Conservation (phyloP, 2,113 vertebrate species). For the Caloenas nicobarica region DNA sequence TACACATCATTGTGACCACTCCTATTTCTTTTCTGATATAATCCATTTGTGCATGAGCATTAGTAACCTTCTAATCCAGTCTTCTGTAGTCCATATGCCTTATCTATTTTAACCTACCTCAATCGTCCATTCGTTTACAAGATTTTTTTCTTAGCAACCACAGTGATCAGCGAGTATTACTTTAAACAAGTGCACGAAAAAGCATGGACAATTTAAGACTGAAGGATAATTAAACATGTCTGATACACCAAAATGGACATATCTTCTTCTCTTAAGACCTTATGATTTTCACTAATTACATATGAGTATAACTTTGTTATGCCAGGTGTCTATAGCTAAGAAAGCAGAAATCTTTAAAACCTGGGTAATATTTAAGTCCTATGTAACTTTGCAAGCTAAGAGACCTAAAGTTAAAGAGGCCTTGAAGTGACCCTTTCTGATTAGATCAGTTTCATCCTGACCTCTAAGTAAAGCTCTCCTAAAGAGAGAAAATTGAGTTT, state of each 20-base stretch:
- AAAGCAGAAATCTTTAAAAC: neutral
- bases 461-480: neutral
- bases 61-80: neutral
- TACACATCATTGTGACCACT: neutral
- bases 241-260: neutral
- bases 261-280: neutral
- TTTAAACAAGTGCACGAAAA: neutral
- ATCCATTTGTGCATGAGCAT: neutral
- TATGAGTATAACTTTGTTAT: neutral
- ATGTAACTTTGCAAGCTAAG: neutral
- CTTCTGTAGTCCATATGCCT: neutral
- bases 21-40: neutral
- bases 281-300: neutral
- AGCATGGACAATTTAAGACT: neutral
- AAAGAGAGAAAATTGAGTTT: neutral
- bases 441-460: neutral
- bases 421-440: neutral
- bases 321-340: neutral
- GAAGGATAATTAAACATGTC: neutral
- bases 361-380: neutral
- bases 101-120: neutral
- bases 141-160: neutral
- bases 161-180: neutral
- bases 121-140: neutral
- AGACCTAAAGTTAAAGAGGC: neutral